Base-by-base conservation (phyloP, 2,113 vertebrate genomes). In the Perccottus glenii region DNA sequence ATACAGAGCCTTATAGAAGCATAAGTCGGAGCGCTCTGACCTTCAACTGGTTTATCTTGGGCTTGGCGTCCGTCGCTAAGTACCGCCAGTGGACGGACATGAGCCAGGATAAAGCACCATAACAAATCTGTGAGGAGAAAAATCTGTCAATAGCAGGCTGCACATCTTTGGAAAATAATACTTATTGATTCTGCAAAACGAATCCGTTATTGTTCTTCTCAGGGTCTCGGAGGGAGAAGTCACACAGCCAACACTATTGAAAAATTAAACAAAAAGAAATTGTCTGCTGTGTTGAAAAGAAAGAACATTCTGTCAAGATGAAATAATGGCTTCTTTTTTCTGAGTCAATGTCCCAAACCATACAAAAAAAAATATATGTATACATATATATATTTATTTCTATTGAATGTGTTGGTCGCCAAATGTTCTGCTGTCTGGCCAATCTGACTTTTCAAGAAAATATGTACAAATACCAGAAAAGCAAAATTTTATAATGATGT, bases 1-100 rank as follows among this genome's bases (percentile, higher is more conserved):
- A 16, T 50, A 67, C 12, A 12, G 27, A 38, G n/a, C 47, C 14
- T 19, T 64, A 58, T 60, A 48, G 52, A 27, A 27, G 19, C 19
- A 3, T 27, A 27, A 64, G 11, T 56, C 16, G 11, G 57, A 63
- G 58, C 15, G 3, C 45, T 53, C 56, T 62, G 78, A 81, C 79
- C 77, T 81, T 87, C 64, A 82, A 47, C 71, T 84, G 77, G 60
- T 82, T 70, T 80, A 45, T 71, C 16, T 60, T 61, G 55, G 43
- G 50, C 70, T 62, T 67, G 14, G 46, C 62, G 50, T 57, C 58
- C 42, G 56, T 65, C 32, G 70, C 53, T n/a, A 4, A 56, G 40
- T 58, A 53, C 58, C 60, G 67, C 38, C 15, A 70, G 43, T 55
- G 56, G 40, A 43, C 46, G 40, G 55, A 70, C 73, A 58, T 59